Base-by-base conservation (phyloP, 2,113 vertebrate species). In the Labrus mixtus region DNA sequence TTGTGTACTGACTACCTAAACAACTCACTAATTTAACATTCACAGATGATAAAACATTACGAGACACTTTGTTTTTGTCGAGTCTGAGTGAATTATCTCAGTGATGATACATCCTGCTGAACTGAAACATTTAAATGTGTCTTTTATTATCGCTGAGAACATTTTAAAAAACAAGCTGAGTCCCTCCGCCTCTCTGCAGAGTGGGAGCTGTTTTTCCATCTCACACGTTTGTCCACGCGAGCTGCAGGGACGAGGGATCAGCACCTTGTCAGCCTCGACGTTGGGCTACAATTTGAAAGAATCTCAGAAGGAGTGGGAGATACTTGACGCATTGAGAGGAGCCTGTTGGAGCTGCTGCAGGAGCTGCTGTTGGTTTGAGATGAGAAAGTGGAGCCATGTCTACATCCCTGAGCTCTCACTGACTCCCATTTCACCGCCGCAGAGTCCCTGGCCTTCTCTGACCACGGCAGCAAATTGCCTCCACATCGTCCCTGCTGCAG, bases 231-330 rank as follows among this genome's bases (percentile, higher is more conserved):
- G 64, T 78, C 78, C 69, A 64, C 15, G 22, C 74, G 48, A 70
- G 58, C 73, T 77, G 76, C 50, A 55, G 61, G 81, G 66, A 83
- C 7, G 5, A 76, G 79, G 78, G 82, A 86, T 87, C 89, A 90
- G 78, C 88, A 69, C 82, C 85, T 85, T 75, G 88, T 90, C 85
- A 84, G 53, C 22, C 61, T 75, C 25, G 45, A 54, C 76, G 53
- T 85, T 63, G 62, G 54, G 56, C 68, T 65, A 51, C 78, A 70
- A 63, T 84, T 85, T 82, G 69, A 84, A 73, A 68, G 79, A 66
- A 56, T 76, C 70, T 41, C 56, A 37, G 0, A 6, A 54, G 86
- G 85, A 15, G 58, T 82, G 29, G 29, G 79, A 87, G 84, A 83
- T 80, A 77, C 78, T 50, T 50, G 71, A 56, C 76, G 54, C 60